phyloP scores from a whole-genome alignment of 2,113 vertebrate genomes.

The Atractosteus spatula region DNA sequence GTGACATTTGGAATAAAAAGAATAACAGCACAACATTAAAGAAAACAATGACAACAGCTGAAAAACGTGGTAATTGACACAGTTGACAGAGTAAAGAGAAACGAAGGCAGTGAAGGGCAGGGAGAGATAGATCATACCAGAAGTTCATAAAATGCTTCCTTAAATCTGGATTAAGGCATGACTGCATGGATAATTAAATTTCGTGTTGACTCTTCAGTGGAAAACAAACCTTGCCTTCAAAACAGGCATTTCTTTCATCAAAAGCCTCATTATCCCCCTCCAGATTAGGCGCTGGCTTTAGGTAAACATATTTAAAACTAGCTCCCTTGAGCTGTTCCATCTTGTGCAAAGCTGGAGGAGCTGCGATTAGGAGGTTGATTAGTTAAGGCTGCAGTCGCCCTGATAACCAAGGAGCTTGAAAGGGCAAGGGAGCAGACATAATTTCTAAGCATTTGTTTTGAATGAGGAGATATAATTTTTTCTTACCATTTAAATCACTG shows the following conservation, averaged over 20 bases:
- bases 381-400: too few relatives aligned
- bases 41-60: conserved; percentile 10
- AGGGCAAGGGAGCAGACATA: too few relatives aligned
- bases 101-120: not conserved
- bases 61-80: not conserved
- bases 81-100: conserved; percentile 8
- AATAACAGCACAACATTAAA: not conserved
- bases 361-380: too few relatives aligned
- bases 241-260: conserved; percentile 10
- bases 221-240: not conserved
- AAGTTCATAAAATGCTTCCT: conserved; percentile 26
- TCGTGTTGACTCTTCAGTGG: conserved; percentile 16
- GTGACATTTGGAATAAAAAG: not conserved
- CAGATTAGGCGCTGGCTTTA: too few relatives aligned
- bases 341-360: too few relatives aligned
- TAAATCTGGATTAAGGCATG: conserved; percentile 26
- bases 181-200: conserved; percentile 28
- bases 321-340: too few relatives aligned
- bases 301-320: too few relatives aligned
- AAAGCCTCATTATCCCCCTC: too few relatives aligned
- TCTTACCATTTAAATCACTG: too few relatives aligned
- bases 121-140: conserved; percentile 20
- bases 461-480: too few relatives aligned
- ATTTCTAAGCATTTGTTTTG: too few relatives aligned
- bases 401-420: too few relatives aligned